Evolutionary conservation across 2,888 invertebrate genomes (phyloP), one percentile per base, ranked within the genome.

Genomic region (Stenoptilia bipunctidactyla): DNA sequence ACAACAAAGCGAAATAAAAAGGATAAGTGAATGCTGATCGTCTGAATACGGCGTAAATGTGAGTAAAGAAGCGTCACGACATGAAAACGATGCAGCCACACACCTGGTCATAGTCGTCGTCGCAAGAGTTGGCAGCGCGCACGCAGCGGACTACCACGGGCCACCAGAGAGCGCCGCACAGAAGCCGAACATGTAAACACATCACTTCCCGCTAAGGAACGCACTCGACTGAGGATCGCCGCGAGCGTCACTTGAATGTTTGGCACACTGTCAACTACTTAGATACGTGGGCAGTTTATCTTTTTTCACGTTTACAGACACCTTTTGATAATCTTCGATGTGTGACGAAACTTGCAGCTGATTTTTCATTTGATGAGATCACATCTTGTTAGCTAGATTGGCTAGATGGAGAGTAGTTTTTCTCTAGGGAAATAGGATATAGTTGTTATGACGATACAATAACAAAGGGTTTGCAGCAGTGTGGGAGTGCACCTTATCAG

Each of bases 51-150:
- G 66, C 66, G 70, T 70, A 66, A 56, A 56, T 58, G 40, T 40
- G 48, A 64, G 65, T 69, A 69, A 77, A 75, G 73, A 69, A 71
- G 61, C 55, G 14, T 68, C 57, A 66, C 54, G 51, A 55, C 53
- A 46, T 45, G 55, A 51, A 53, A 60, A 63, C 61, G 51, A 47
- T 52, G 70, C 64, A 56, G 55, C 58, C 68, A 76, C 79, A 69
- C 66, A 83, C 83, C 83, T 83, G 82, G 50, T 83, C 77, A 59
- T 83, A 82, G 72, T 67, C 79, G 75, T 82, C 82, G 73, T 80
- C 70, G 69, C 66, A 74, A 67, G 53, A 53, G 54, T 66, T 67
- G 40, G 69, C 58, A 52, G 75, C 75, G 64, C 76, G 75, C 49
- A 70, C 74, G 65, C 71, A 76, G 49, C 83, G 69, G 52, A 68